Evolutionary conservation across 2,113 vertebrate species (phyloP).

Genomic region (Eretmochelys imbricata): DNA sequence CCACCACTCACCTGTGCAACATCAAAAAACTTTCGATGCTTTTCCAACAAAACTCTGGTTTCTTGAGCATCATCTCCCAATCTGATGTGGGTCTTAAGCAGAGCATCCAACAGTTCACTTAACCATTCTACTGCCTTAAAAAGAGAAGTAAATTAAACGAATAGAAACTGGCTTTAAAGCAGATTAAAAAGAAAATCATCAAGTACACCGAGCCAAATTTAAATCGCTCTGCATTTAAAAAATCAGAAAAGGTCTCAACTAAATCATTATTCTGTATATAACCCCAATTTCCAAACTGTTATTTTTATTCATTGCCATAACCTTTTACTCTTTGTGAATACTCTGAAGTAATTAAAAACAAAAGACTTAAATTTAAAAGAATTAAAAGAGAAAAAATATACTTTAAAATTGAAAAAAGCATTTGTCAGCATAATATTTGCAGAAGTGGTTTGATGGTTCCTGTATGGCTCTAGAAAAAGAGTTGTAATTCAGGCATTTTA

Average conservation of each 20-base stretch:
- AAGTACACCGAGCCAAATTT: fast-evolving
- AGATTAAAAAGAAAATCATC: background rate
- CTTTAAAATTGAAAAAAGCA: background rate
- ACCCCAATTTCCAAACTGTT: background rate
- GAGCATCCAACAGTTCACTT: constrained; percentile 92
- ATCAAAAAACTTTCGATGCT: constrained; percentile 98
- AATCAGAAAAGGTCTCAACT: background rate
- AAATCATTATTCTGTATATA: background rate
- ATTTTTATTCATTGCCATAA: background rate
- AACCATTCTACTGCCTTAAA: constrained; percentile 96
- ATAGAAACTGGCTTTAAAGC: background rate
- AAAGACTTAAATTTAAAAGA: background rate
- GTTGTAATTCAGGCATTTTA: background rate
- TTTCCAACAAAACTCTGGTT: constrained; percentile 95
- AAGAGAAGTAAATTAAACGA: background rate
- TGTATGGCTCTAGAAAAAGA: background rate
- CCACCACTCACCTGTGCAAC: constrained; percentile 91
- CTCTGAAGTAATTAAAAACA: background rate
- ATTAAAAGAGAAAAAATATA: background rate
- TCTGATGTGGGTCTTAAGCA: constrained; percentile 94
- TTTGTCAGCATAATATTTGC: background rate
- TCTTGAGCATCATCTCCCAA: constrained; percentile 94
- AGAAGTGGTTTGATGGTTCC: background rate
- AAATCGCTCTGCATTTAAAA: background rate
- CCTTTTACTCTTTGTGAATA: background rate